These are phyloP conservation scores for Callyntrura guangdongensis DNA, from an alignment of 2,888 invertebrate species.

Conservation along the genomic window DNA sequence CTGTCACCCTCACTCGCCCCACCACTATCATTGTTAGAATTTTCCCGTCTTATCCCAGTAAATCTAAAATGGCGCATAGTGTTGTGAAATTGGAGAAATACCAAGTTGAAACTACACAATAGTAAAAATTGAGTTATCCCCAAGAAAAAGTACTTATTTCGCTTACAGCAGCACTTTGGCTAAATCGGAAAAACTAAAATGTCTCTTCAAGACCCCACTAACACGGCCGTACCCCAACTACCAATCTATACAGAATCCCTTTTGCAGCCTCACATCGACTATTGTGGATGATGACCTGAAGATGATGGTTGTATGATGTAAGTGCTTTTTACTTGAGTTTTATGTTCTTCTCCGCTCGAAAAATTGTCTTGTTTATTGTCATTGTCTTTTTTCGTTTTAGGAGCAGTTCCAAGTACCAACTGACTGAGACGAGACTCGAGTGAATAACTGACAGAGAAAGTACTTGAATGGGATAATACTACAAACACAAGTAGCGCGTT, in stretches of 20 bases:
- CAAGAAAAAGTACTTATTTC: neutral
- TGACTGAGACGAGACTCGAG: conserved; percentile 6
- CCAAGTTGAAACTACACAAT: neutral
- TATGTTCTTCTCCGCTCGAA: conserved; percentile 9
- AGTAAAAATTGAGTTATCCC: neutral
- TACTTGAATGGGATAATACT: conserved; percentile 3
- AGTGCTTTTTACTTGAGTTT: conserved; percentile 35
- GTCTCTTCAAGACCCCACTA: neutral
- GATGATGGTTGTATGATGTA: neutral
- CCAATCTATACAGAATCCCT: no score
- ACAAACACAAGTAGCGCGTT: conserved; percentile 19
- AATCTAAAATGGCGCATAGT: conserved; percentile 75
- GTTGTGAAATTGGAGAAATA: neutral
- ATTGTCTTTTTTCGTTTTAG: conserved; percentile 45
- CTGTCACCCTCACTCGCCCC: conserved; percentile 40
- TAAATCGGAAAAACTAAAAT: neutral
- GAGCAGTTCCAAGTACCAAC: conserved; percentile 52
- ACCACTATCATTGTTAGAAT: conserved; percentile 62
- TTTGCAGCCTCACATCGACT: neutral
- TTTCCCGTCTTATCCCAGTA: conserved; percentile 26
- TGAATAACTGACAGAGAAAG: conserved; percentile 15
- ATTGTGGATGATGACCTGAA: neutral
- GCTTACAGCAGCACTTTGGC: neutral
- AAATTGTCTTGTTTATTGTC: conserved; percentile 46
- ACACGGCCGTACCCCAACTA: neutral